Base-by-base conservation (phyloP, 1,140 invertebrate genomes). In the Apis mellifera region DNA sequence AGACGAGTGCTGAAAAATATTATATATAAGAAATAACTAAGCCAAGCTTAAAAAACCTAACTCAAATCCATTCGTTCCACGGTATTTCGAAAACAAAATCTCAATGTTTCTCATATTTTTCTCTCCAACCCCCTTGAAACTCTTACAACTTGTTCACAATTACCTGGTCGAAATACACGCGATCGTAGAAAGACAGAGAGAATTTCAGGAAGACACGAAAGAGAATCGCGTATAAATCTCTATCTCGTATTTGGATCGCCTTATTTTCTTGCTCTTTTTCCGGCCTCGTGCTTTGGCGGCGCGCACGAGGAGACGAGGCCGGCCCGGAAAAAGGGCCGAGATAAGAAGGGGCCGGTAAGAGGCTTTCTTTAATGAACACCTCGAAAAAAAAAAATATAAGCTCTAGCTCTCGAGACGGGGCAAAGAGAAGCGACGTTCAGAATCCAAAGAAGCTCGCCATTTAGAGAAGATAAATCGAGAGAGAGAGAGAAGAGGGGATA, bases 371-470 rank as follows among this genome's bases (percentile, higher is more conserved):
- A 71, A 71, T 71, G 69, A 71, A 71, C 69, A 26, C 52, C 23
- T 23, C 23, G 69, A 19, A n/a, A n/a, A 70, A 71, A 71, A 71
- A 70, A 71, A 71, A 71, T 71, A 71, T 71, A 71, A 71, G 69
- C 50, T 55, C 23, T 3, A 55, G 69, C 23, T 11, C 32, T 13
- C 15, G 23, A 26, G 52, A 26, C 9, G 52, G 32, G 1, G 4
- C 52, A 13, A 21, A 19, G 17, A 11, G 23, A 55, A 21, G 17
- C 2, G 23, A 19, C 4, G 32, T 42, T 42, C 23, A 19, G 12
- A 71, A 55, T 55, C 32, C 15, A n/a, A 65, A 32, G 9, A 32
- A 21, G 32, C 21, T 21, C 12, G 7, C n/a, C n/a, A 69, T 69
- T 69, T 69, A 69, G 66, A 23, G 32, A 4, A n/a, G 15, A n/a